Percentiles rank a stretch among this genome's conserved stretches.
phyloP scores from a whole-genome alignment of 1,140 invertebrate species.

The Eriosoma lanigerum region DNA sequence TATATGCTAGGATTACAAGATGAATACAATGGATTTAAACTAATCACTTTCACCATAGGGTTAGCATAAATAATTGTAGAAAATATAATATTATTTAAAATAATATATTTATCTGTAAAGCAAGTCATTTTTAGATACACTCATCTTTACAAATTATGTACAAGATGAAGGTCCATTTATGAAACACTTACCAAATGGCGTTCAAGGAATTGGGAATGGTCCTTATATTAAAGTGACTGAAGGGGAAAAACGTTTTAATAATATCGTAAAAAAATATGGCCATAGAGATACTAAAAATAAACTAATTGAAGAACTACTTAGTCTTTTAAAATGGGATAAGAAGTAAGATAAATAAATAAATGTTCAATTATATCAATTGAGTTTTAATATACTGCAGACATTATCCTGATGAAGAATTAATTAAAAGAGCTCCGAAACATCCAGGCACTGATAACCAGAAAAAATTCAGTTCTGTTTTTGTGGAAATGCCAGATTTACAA shows the following conservation, averaged over 20 bases:
- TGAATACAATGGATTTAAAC: conserved; percentile 33
- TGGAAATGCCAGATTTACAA: conserved; percentile 13
- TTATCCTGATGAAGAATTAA: conserved; percentile 18
- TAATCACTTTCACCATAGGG: conserved; percentile 10
- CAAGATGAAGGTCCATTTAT: neutral
- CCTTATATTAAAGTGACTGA: conserved; percentile 7
- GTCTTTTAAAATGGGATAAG: conserved; percentile 35
- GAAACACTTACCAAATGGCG: neutral
- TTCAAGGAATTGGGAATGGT: conserved; percentile 30
- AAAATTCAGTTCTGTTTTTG: conserved; percentile 32
- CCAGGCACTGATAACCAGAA: conserved; percentile 9
- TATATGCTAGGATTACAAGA: conserved; percentile 19
- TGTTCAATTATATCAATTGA: neutral
- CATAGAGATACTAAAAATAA: conserved; percentile 13
- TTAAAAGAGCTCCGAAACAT: neutral
- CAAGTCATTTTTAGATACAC: neutral
- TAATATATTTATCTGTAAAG: conserved; percentile 2
- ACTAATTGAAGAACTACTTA: conserved; percentile 12
- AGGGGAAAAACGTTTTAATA: conserved; percentile 28
- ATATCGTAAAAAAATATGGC: conserved; percentile 41
- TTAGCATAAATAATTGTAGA: neutral
- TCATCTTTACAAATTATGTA: neutral
- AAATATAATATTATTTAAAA: neutral
- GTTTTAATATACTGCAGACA: conserved; percentile 8
- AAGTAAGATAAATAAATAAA: neutral